Evolutionary conservation across 2,797 vertebrate genomes (phyloP), one percentile per base, ranked within the genome.

Genomic region (Squalus acanthias): DNA sequence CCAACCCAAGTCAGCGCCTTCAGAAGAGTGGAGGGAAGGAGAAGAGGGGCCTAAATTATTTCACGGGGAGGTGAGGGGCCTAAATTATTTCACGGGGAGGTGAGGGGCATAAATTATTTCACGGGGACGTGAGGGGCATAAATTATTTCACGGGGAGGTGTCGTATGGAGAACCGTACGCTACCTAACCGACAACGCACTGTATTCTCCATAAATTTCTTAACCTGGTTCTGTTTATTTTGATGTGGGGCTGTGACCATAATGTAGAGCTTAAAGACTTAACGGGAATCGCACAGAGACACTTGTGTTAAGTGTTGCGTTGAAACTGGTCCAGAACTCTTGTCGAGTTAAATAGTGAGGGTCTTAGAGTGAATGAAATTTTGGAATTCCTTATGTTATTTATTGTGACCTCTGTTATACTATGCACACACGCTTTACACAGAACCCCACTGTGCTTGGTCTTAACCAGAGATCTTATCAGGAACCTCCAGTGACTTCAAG

Each of bases 271-370:
- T 72, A 74, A 95, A 95, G 69, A 57, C 46, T n/a, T 57, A 57
- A 95, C 24, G 46, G 69, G 57, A 95, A 95, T 95, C 0, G 13
- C 69, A 95, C 69, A 95, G 46, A 95, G 93, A 29, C 93, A 95
- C 69, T 95, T 95, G 93, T 95, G 93, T 69, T 95, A 95, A 95
- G n/a, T 53, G 67, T n/a, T 76, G 12, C 7, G 50, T 29, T 95
- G 70, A 95, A 95, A 95, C 17, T 57, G 22, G 50, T n/a, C 26
- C 70, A 74, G n/a, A n/a, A 76, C 70, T 76, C 94, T 33, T 69
- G 24, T 20, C 33, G 53, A 74, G 70, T 57, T 39, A 76, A 76
- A 95, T 95, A 95, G 26, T 95, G 70, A 74, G 50, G 12, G 70
- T 95, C 94, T 95, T 69, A 57, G 69, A 95, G 39, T 76, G 70